Evolutionary conservation across 1,140 invertebrate genomes (phyloP).

Genomic region (Ladona fulva): DNA sequence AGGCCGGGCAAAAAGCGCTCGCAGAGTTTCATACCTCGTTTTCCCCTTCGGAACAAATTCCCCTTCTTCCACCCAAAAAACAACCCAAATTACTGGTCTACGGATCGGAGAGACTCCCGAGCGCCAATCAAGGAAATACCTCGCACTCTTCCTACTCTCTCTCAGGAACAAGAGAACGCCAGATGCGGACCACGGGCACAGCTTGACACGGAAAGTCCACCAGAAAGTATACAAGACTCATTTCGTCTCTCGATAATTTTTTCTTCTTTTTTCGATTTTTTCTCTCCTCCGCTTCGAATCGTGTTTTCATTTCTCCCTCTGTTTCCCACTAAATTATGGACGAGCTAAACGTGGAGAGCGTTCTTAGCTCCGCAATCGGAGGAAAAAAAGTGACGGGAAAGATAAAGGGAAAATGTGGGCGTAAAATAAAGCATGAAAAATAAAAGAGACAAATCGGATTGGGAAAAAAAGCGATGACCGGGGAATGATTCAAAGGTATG

Average conservation of each 20-base stretch:
- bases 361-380: too few species aligned
- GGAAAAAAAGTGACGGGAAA: too few species aligned
- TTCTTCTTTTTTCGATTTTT: background rate
- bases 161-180: constrained; percentile 21
- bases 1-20: too few species aligned
- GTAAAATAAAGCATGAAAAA: too few species aligned
- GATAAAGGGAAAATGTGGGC: too few species aligned
- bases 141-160: constrained; percentile 27
- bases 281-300: background rate
- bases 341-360: too few species aligned
- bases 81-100: background rate
- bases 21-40: too few species aligned
- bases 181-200: background rate
- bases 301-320: too few species aligned
- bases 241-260: background rate
- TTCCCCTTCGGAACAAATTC: background rate
- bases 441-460: too few species aligned
- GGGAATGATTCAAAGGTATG: background rate
- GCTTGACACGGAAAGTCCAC: constrained; percentile 3
- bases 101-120: background rate
- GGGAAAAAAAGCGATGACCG: too few species aligned
- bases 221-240: background rate
- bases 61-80: background rate
- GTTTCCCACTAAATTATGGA: too few species aligned
- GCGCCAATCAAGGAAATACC: constrained; percentile 41